A percentile compares a stretch with the other conserved stretches of the same genome.
phyloP scores from a whole-genome alignment of 2,113 vertebrate genomes.

The Terrapene triunguis region DNA sequence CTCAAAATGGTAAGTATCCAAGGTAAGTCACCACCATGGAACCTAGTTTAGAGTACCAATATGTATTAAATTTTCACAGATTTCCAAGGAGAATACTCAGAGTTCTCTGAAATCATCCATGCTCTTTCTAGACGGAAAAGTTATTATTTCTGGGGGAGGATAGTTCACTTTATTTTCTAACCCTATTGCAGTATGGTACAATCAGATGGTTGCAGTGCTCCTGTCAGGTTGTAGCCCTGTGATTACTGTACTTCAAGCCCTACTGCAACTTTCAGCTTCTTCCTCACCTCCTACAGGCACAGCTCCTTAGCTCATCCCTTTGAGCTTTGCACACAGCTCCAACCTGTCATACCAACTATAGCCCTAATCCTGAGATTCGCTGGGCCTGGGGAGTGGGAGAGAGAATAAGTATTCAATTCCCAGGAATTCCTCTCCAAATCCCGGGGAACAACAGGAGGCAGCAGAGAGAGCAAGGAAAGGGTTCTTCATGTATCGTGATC shows the following conservation, averaged over 20 bases:
- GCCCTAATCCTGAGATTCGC: neutral
- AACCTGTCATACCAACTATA: neutral
- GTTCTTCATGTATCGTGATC: neutral
- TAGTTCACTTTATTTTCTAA: neutral
- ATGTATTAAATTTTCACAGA: neutral
- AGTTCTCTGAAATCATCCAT: neutral
- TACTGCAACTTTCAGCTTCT: neutral
- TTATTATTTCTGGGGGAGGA: neutral
- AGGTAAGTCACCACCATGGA: neutral
- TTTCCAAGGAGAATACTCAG: neutral
- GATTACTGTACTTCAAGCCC: neutral
- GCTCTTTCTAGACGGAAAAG: neutral
- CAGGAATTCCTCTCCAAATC: neutral
- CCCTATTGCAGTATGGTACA: neutral
- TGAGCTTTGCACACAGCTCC: neutral
- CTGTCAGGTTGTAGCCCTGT: neutral
- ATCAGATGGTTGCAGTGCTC: accelerated
- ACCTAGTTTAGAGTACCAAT: neutral
- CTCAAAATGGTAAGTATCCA: neutral
- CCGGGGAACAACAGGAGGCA: neutral
- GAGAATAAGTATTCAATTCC: neutral
- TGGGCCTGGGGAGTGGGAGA: neutral
- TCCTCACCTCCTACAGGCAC: neutral
- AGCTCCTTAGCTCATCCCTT: neutral
- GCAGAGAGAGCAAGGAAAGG: neutral